phyloP scores from a whole-genome alignment of 2,113 vertebrate species.

The Otus sunia region DNA sequence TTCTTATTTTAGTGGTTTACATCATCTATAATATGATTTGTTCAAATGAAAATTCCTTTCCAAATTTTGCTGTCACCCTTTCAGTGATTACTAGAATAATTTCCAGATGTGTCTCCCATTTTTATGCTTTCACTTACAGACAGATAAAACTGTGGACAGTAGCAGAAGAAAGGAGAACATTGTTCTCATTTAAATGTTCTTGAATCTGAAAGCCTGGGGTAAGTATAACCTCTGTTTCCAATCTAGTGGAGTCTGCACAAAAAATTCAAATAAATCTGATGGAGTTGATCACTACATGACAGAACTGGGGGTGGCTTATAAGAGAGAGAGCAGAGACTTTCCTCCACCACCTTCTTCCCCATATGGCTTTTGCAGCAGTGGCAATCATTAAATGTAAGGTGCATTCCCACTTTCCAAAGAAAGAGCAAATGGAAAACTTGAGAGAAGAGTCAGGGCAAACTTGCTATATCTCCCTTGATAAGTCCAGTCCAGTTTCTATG shows the following conservation, averaged over 20 bases:
- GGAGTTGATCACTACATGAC: neutral
- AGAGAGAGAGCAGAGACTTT: neutral
- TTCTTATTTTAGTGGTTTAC: neutral
- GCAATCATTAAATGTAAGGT: neutral
- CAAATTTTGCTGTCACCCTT: neutral
- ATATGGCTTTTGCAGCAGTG: neutral
- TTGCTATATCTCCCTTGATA: neutral
- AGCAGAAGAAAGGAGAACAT: neutral
- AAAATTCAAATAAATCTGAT: neutral
- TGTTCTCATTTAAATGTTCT: neutral
- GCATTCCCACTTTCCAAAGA: neutral
- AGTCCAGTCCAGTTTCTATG: neutral
- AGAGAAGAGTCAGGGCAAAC: neutral
- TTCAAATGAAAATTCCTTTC: neutral
- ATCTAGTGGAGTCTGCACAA: neutral
- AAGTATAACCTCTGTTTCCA: neutral
- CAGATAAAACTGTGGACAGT: neutral
- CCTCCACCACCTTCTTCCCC: neutral
- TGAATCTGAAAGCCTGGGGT: neutral
- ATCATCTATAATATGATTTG: neutral
- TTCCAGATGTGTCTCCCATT: neutral
- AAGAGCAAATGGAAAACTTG: neutral
- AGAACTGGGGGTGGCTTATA: neutral
- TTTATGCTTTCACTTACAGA: neutral
- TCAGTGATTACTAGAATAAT: neutral